A percentile compares a stretch with the other conserved stretches of the same genome.
Evolutionary conservation across 2,888 invertebrate species (phyloP).

Genomic region (Rotaria magnacalcarata): DNA sequence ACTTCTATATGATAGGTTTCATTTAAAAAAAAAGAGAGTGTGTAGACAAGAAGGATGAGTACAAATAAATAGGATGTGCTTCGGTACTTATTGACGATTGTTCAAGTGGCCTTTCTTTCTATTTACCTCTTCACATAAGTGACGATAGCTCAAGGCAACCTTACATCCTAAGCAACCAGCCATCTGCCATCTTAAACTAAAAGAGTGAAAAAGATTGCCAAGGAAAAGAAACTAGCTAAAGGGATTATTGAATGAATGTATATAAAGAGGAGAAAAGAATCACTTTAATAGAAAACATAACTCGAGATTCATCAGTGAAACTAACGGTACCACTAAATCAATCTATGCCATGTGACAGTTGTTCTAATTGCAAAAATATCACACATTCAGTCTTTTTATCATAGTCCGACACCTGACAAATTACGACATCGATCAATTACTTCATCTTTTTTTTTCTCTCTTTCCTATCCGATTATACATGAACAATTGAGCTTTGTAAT

Average conservation of each 20-base stretch:
- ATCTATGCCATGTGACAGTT: background rate
- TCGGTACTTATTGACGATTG: constrained; percentile 16
- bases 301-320: background rate
- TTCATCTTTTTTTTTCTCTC: background rate
- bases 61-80: constrained; percentile 13
- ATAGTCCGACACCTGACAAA: constrained; percentile 19
- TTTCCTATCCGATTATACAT: constrained; percentile 19
- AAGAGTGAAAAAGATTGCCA: background rate
- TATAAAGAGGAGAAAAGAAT: constrained; percentile 12
- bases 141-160: constrained; percentile 35
- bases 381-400: constrained; percentile 11
- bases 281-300: constrained; percentile 34
- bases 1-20: constrained; percentile 24
- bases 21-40: background rate
- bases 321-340: background rate
- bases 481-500: constrained; percentile 33
- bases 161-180: constrained; percentile 14
- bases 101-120: constrained; percentile 13
- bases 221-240: constrained; percentile 12
- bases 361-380: constrained; percentile 19
- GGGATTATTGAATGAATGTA: constrained; percentile 6
- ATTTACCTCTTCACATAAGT: constrained; percentile 30
- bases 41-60: background rate
- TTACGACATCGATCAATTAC: constrained; percentile 24
- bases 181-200: constrained; percentile 22